These are phyloP conservation scores for Empidonax alnorum DNA, from an alignment of 2,113 vertebrate genomes.

Conservation along the genomic window DNA sequence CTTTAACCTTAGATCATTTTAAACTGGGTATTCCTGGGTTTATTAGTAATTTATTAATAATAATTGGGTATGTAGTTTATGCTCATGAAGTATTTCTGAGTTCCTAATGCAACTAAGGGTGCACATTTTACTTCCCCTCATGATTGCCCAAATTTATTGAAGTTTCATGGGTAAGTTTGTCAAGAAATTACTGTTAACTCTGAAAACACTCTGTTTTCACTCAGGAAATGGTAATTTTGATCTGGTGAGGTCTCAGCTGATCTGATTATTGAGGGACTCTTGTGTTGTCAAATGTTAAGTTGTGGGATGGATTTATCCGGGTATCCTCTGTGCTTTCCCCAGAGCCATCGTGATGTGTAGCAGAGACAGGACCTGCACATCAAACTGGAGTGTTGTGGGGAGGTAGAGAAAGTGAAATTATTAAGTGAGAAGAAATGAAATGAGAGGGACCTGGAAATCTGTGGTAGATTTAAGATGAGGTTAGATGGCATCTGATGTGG, in stretches of 20 bases:
- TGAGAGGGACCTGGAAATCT: background rate
- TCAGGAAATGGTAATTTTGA: background rate
- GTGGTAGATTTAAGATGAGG: background rate
- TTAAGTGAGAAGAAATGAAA: background rate
- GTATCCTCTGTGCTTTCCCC: background rate
- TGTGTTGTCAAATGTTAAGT: background rate
- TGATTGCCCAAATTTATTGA: background rate
- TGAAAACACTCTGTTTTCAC: background rate
- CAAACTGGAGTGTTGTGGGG: background rate
- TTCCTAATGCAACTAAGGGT: background rate
- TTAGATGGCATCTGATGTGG: fast-evolving
- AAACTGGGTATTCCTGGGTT: background rate
- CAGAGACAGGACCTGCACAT: too few relatives aligned
- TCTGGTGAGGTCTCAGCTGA: background rate
- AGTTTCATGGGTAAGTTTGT: fast-evolving
- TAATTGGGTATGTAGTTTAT: background rate
- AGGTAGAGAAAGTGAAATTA: background rate
- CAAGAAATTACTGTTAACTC: background rate
- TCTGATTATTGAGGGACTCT: background rate
- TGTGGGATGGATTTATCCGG: background rate
- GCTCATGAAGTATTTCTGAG: background rate
- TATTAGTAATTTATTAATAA: background rate
- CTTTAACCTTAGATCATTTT: background rate
- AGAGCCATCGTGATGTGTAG: background rate
- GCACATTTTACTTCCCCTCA: background rate